Evolutionary conservation across 1,140 invertebrate species (phyloP), one percentile per base, ranked within the genome.

Genomic region (Ladona fulva): DNA sequence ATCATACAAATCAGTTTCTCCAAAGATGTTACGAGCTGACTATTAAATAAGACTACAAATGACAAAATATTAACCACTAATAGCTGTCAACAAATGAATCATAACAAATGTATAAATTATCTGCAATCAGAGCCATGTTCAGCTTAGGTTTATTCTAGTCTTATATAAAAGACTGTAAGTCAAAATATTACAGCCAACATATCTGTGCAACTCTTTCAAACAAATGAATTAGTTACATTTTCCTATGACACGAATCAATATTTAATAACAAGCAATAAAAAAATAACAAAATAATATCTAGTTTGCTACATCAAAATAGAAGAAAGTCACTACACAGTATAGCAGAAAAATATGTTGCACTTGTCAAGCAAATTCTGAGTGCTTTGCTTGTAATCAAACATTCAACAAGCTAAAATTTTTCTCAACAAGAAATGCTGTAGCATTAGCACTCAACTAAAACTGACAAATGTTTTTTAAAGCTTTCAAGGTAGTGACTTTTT

Each of bases 121-220:
- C 29, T 37, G 29, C 29, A 8, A 37, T 37, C 29, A 37, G 1
- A 37, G 29, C 29, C 1, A 37, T 37, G 29, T 37, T 37, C 29
- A 37, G 29, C 29, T 37, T 37, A 5, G 8, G 29, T 37, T 37
- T 37, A 37, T 37, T 22, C 12, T 1, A 66, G 52, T 66, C 52
- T 11, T 52, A 19, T 66, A 66, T 66, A 66, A 66, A 66, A 66
- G 14, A 66, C n/a, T 66, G 52, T 66, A 66, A 66, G 52, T 6
- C 5, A 66, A 66, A 66, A 66, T 66, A 66, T 66, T 66, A 66
- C 52, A 66, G 52, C 52, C 52, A 66, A 66, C n/a, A 66, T 66
- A 19, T 19, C 52, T 66, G 52, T 6, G 3, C 52, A 66, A 66
- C 52, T 66, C 52, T 66, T 66, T 12, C 52, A 66, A 66, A 66